phyloP scores from a whole-genome alignment of 2,888 invertebrate genomes.

The Spodoptera exigua region DNA sequence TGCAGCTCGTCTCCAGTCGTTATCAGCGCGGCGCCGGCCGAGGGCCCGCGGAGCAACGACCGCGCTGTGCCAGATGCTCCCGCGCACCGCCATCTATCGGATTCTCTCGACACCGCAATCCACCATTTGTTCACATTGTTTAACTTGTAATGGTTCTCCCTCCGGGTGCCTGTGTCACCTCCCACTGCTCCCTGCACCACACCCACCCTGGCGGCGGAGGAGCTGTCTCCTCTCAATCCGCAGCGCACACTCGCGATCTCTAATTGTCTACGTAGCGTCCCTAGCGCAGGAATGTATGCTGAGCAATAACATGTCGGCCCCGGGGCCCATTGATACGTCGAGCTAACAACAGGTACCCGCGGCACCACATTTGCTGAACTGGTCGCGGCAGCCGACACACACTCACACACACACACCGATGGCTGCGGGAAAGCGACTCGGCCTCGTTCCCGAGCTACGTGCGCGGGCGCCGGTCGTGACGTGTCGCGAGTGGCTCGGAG shows the following conservation, averaged over 20 bases:
- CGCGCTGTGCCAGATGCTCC: slow-evolving; percentile 56
- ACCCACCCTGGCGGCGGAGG: no score
- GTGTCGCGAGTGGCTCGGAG: slow-evolving; percentile 44
- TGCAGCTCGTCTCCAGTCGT: slow-evolving; percentile 23
- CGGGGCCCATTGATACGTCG: neutral
- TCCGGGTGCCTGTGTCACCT: neutral
- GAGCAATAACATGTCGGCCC: neutral
- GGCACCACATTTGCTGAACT: slow-evolving; percentile 24
- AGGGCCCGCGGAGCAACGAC: slow-evolving; percentile 71
- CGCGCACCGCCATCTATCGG: slow-evolving; percentile 67
- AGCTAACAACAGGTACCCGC: no score
- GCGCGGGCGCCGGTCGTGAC: slow-evolving; percentile 62
- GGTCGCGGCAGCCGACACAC: slow-evolving; percentile 54
- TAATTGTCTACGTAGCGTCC: no score
- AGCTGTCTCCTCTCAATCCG: no score
- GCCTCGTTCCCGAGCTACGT: slow-evolving; percentile 65
- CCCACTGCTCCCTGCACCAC: no score
- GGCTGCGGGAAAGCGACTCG: slow-evolving; percentile 72
- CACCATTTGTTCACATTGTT: slow-evolving; percentile 47
- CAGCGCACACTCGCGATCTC: no score
- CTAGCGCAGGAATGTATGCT: neutral
- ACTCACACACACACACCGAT: slow-evolving; percentile 55
- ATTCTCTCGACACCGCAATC: slow-evolving; percentile 33
- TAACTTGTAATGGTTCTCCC: slow-evolving; percentile 40
- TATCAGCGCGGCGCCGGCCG: slow-evolving; percentile 43